These are phyloP conservation scores for Ochotona princeps DNA, from an alignment of 2,113 vertebrate species.

Conservation along the genomic window DNA sequence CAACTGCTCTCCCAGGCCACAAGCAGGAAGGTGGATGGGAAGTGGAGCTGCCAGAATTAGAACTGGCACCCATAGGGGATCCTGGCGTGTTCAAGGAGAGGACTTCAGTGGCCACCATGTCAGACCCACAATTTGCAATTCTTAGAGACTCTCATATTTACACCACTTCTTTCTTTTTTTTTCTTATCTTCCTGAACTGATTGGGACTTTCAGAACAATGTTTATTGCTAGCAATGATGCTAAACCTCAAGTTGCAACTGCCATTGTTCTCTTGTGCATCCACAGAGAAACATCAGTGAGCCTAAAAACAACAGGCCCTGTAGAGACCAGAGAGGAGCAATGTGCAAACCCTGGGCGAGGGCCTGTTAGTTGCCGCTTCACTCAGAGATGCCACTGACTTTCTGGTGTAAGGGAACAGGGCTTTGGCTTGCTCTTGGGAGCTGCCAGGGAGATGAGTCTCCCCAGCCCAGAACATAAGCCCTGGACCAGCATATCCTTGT, in stretches of 20 bases:
- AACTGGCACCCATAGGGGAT: too few relatives aligned
- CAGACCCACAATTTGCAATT: not conserved
- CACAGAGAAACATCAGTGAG: not conserved
- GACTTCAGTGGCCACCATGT: too few relatives aligned
- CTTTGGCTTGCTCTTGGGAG: not conserved
- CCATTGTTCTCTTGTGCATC: not conserved
- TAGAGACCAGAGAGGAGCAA: not conserved
- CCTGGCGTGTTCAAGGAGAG: too few relatives aligned
- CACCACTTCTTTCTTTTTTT: not conserved
- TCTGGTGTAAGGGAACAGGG: not conserved
- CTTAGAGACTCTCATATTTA: not conserved
- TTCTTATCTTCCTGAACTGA: not conserved
- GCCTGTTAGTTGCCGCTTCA: not conserved
- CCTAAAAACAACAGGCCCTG: slow-evolving; percentile 10
- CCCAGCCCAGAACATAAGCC: not conserved
- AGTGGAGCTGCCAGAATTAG: too few relatives aligned
- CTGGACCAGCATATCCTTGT: not conserved
- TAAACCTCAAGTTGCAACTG: not conserved
- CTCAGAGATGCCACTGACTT: not conserved
- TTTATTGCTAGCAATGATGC: not conserved
- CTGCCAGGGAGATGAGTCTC: not conserved
- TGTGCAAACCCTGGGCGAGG: not conserved
- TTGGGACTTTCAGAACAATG: slow-evolving; percentile 30
- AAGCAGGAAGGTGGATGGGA: too few relatives aligned
- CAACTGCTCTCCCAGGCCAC: too few relatives aligned